These are phyloP conservation scores for Archips crataeganus DNA, from an alignment of 2,888 invertebrate species.

Conservation along the genomic window DNA sequence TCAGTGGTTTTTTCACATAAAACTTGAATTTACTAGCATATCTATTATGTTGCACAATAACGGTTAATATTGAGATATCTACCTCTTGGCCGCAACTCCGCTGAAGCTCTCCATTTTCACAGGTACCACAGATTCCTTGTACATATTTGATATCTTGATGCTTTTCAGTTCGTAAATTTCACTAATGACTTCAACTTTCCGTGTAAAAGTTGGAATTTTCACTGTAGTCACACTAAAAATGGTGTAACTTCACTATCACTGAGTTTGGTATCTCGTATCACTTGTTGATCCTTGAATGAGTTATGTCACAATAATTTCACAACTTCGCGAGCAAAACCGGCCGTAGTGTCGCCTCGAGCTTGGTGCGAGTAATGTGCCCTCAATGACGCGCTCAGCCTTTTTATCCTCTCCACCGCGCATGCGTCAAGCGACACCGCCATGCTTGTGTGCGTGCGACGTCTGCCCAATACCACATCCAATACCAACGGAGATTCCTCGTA, in stretches of 20 bases:
- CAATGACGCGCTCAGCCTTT: slow-evolving; percentile 51
- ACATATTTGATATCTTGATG: slow-evolving; percentile 72
- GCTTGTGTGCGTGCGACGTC: slow-evolving; percentile 67
- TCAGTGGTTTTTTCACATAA: slow-evolving; percentile 8
- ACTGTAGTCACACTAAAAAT: slow-evolving; percentile 42
- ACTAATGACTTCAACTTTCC: slow-evolving; percentile 65
- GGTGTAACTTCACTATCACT: slow-evolving; percentile 48
- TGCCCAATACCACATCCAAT: slow-evolving; percentile 57
- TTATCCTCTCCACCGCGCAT: slow-evolving; percentile 61
- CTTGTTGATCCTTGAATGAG: slow-evolving; percentile 47
- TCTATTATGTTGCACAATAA: slow-evolving; percentile 45
- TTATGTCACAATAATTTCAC: slow-evolving; percentile 83
- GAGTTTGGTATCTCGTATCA: slow-evolving; percentile 42
- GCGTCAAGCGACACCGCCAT: slow-evolving; percentile 40
- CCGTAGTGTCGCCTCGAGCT: slow-evolving; percentile 63
- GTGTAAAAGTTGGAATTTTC: slow-evolving; percentile 58
- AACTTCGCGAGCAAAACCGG: slow-evolving; percentile 59
- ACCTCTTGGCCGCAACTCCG: slow-evolving; percentile 81
- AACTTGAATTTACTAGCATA: slow-evolving; percentile 2
- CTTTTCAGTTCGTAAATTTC: slow-evolving; percentile 68
- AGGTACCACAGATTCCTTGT: slow-evolving; percentile 78
- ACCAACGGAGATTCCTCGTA: slow-evolving; percentile 72
- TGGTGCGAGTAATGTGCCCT: slow-evolving; percentile 61
- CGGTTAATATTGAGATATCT: slow-evolving; percentile 49
- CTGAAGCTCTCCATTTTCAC: slow-evolving; percentile 80